Conservation (phyloP, 2,888 invertebrate species). For the Barypeithes pellucidus region DNA sequence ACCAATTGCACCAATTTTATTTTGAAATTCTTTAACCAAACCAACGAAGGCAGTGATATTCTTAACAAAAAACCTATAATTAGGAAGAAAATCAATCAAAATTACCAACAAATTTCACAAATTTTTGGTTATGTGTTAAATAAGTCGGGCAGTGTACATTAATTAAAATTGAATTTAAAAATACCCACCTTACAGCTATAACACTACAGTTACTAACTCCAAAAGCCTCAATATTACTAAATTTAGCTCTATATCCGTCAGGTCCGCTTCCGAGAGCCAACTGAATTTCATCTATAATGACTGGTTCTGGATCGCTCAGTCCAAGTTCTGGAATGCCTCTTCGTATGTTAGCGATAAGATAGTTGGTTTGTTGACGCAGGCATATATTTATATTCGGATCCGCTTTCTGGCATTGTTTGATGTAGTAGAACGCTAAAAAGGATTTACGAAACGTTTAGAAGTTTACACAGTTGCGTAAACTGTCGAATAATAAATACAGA, state of each 20-base stretch:
- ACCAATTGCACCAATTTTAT: too few species aligned
- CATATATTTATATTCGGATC: slow-evolving; percentile 84
- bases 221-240: slow-evolving; percentile 85
- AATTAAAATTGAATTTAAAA: slow-evolving; percentile 66
- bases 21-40: too few species aligned
- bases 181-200: slow-evolving; percentile 80
- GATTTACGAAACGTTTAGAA: neutral
- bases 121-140: too few species aligned
- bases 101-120: too few species aligned
- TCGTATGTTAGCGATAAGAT: slow-evolving; percentile 80
- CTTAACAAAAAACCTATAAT: too few species aligned
- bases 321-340: slow-evolving; percentile 84
- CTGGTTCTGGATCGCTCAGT: slow-evolving; percentile 83
- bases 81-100: too few species aligned
- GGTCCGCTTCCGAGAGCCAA: slow-evolving; percentile 86
- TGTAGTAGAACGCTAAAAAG: slow-evolving; percentile 77
- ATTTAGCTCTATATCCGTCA: slow-evolving; percentile 87
- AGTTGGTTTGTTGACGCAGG: slow-evolving; percentile 82
- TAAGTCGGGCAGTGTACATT: too few species aligned
- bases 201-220: slow-evolving; percentile 88
- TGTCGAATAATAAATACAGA: too few species aligned
- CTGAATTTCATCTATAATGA: slow-evolving; percentile 87
- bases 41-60: too few species aligned
- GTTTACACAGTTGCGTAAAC: too few species aligned
- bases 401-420: slow-evolving; percentile 81